Percentiles rank a stretch among this genome's conserved stretches.
phyloP scores from a whole-genome alignment of 1,140 invertebrate genomes.

The Leptinotarsa defecta region DNA sequence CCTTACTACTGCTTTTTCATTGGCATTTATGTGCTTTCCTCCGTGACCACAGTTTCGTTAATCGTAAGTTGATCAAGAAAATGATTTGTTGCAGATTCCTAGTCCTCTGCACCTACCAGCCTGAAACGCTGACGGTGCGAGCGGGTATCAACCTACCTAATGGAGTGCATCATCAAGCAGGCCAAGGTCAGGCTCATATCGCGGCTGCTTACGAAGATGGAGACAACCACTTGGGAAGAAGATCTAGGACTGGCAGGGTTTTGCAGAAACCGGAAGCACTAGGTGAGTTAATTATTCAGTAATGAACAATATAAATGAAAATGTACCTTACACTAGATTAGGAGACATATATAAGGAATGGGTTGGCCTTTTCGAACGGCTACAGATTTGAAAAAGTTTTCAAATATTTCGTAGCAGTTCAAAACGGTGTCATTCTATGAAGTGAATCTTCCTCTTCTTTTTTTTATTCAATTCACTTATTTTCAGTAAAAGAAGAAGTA shows the following conservation, averaged over 20 bases:
- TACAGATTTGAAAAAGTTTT: too few species aligned
- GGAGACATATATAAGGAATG: too few species aligned
- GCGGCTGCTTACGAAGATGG: conserved; percentile 34
- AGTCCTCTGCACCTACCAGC: conserved; percentile 78
- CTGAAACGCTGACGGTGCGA: conserved; percentile 76
- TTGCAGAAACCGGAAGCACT: conserved; percentile 48
- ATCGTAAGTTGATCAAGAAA: neutral
- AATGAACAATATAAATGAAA: too few species aligned
- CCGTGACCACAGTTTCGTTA: neutral
- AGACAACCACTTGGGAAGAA: conserved; percentile 40
- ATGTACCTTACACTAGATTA: too few species aligned
- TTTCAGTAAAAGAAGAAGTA: conserved; percentile 43
- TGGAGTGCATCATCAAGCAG: conserved; percentile 30
- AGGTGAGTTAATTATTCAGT: conserved; percentile 33
- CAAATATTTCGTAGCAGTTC: too few species aligned
- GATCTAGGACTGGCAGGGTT: conserved; percentile 40
- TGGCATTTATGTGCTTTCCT: too few species aligned
- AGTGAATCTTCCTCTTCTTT: neutral
- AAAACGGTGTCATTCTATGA: too few species aligned
- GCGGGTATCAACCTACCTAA: conserved; percentile 70
- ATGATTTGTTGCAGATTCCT: conserved; percentile 61
- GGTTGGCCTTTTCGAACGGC: too few species aligned
- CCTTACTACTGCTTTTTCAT: too few species aligned
- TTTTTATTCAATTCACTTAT: neutral
- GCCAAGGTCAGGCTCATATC: conserved; percentile 43